Evolutionary conservation across 2,113 vertebrate species (phyloP).

Genomic region (Eptatretus burgeri): DNA sequence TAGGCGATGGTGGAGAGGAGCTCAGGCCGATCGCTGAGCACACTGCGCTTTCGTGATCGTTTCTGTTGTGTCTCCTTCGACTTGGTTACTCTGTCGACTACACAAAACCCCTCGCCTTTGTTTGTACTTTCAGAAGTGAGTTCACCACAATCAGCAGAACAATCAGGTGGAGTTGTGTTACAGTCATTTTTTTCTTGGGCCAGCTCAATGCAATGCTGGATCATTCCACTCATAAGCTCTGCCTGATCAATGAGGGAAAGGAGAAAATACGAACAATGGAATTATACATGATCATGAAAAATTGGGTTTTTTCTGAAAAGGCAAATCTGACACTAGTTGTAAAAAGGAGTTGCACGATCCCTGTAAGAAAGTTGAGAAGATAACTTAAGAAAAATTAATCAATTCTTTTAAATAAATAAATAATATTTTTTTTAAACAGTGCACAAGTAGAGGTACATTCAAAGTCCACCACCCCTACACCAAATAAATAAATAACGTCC

Average conservation of each 20-base stretch:
- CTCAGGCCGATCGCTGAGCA: constrained; percentile 40
- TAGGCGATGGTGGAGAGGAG: constrained; percentile 54
- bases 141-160: background rate
- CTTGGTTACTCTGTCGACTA: background rate
- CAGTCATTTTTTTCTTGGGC: constrained; percentile 14
- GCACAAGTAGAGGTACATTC: too few species aligned
- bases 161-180: constrained; percentile 9
- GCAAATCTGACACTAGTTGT: too few species aligned
- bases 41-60: constrained; percentile 19
- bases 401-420: too few species aligned
- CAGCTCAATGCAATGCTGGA: constrained; percentile 62
- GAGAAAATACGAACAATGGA: too few species aligned
- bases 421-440: too few species aligned
- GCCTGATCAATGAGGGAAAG: constrained; percentile 18
- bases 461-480: too few species aligned
- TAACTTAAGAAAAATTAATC: too few species aligned
- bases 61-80: constrained; percentile 9
- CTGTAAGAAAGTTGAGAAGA: too few species aligned
- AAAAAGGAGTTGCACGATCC: too few species aligned
- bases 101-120: background rate
- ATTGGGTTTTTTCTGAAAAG: too few species aligned
- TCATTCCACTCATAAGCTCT: constrained; percentile 55
- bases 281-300: too few species aligned
- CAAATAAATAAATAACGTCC: too few species aligned
- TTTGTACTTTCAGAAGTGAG: background rate